These are phyloP conservation scores for Esperia sulphurella DNA, from an alignment of 2,888 invertebrate species.

Conservation along the genomic window DNA sequence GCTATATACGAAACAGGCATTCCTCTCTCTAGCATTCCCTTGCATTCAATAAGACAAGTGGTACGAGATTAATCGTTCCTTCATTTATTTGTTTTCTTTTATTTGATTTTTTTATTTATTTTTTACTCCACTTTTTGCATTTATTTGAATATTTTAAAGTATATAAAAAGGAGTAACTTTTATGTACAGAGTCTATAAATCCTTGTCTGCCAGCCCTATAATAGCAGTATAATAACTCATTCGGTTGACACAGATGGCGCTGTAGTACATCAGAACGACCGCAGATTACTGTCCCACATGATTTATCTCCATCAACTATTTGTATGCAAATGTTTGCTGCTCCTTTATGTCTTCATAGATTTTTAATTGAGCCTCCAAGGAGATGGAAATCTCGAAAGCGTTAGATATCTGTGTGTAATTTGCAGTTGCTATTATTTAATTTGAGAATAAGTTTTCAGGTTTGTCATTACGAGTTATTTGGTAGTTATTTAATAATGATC, in stretches of 20 bases:
- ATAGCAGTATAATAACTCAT: conserved; percentile 67
- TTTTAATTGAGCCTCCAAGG: conserved; percentile 12
- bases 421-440: too few species aligned
- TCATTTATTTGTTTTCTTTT: neutral
- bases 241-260: conserved; percentile 76
- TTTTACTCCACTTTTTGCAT: neutral
- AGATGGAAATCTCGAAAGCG: neutral
- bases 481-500: too few species aligned
- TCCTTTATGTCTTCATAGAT: conserved; percentile 29
- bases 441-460: too few species aligned
- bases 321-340: conserved; percentile 55
- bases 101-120: neutral
- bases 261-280: conserved; percentile 72
- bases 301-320: conserved; percentile 69
- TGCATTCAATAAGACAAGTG: too few species aligned
- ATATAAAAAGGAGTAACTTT: too few species aligned
- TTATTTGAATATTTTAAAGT: too few species aligned
- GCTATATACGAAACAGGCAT: too few species aligned
- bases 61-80: too few species aligned
- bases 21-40: too few species aligned
- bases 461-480: too few species aligned
- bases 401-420: neutral
- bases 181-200: neutral
- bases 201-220: conserved; percentile 39
- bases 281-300: conserved; percentile 69